Base-by-base conservation (phyloP, 2,888 invertebrate genomes). In the Tipula unca region DNA sequence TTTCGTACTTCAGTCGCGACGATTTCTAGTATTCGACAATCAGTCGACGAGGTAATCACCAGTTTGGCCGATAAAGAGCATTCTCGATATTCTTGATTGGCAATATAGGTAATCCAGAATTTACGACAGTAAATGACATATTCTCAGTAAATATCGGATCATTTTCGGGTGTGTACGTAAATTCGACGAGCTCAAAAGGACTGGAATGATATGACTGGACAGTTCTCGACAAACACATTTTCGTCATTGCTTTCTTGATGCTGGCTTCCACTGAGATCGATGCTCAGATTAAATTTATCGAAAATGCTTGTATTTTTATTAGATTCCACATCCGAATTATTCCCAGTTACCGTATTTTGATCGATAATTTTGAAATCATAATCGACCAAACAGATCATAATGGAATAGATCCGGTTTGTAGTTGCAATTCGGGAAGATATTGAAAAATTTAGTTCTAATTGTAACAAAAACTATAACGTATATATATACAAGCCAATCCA, bases 141-240 rank as follows among this genome's bases (percentile, higher is more conserved):
- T 95, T 93, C 90, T 94, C 93, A 3, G 91, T 91, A 1, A 95
- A 91, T 87, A 94, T 90, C 85, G 93, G 93, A 87, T 93, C 93
- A 29, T 93, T 93, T 0, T 93, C 91, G 0, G 89, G 86, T 17
- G 48, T 85, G 2, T 48, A 48, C 85, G 92, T 91, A 88, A 94
- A 96, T 86, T 95, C 94, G 0, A 95, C 93, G n/a, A 97, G 94
- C 0, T 95, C 91, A 88, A 94, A 94, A 13, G 95, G 95, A 87
- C 95, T 94, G 13, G 94, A 94, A 32, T 94, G 93, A 89, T 96
- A 97, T 0, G 96, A 96, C 10, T 95, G 93, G 0, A 96, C 94
- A 2, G 95, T 69, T 69, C 3, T 69, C 69, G 13, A 69, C 69
- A 25, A 69, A 69, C 3, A 35, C 32, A 17, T 29, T 83, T 32